Base-by-base conservation (phyloP, 1,140 invertebrate species). In the Brachionus rubens region DNA sequence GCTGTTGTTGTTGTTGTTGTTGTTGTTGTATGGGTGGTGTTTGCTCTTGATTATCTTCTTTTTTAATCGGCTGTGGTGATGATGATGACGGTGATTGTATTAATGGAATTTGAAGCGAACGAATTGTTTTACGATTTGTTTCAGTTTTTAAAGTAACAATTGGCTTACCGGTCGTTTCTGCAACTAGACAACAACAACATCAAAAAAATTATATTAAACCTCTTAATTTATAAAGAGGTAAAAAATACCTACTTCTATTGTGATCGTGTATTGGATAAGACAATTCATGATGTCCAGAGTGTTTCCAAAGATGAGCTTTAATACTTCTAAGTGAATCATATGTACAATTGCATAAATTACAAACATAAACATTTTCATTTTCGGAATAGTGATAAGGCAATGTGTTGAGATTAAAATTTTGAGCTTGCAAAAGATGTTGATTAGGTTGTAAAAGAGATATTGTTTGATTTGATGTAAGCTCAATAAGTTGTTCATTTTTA, bases 291-390 rank as follows among this genome's bases (percentile, higher is more conserved):
- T 84, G 80, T 7, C 83, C 83, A 1, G 82, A 82, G 76, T 84
- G 83, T 78, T 83, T 84, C 83, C 83, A 84, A 46, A 83, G 81
- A 75, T 84, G 83, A n/a, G 83, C 82, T 80, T 84, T 84, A 24
- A 84, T 83, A 46, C 82, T 84, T 28, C 83, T 77, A 52, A 83
- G 82, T 54, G 80, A 80, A 48, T 84, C 83, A 65, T 82, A 84
- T 21, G 79, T 80, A 72, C 83, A 84, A 28, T 81, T 80, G 78
- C 83, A 84, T 28, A 84, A 81, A 5, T 80, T 80, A 76, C 83
- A 84, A 2, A 78, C 77, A 54, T 81, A 84, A 41, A 81, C 75
- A 5, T 79, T 80, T 41, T 79, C 78, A 7, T 68, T 40, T 46
- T 78, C 75, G 43, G 82, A 81, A 70, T 81, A 80, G 19, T 79